phyloP scores from a whole-genome alignment of 2,113 vertebrate species.

The Centropristis striata region DNA sequence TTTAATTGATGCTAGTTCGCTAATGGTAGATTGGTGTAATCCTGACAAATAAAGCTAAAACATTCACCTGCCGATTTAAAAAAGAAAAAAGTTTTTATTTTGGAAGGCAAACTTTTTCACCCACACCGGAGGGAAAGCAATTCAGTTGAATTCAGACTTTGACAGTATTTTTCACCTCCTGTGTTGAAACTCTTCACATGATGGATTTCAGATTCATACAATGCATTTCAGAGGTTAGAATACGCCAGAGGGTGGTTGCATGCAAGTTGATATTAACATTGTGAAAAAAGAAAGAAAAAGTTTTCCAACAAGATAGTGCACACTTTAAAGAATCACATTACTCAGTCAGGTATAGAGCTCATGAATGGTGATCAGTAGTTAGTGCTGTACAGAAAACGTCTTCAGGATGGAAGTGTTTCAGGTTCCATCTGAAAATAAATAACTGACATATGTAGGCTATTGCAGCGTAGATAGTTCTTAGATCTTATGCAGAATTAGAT shows the following conservation, averaged over 20 bases:
- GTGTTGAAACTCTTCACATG: constrained; percentile 46
- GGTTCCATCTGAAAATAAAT: constrained; percentile 36
- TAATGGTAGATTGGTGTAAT: too few relatives aligned
- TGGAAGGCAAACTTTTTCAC: too few relatives aligned
- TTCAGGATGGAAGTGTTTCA: constrained; percentile 15
- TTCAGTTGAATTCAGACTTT: too few relatives aligned
- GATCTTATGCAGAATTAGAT: constrained; percentile 18
- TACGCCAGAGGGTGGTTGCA: constrained; percentile 52
- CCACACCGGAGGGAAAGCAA: too few relatives aligned
- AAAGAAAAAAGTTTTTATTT: too few relatives aligned
- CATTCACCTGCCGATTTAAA: too few relatives aligned
- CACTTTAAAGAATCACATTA: constrained; percentile 64
- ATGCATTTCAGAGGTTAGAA: constrained; percentile 38
- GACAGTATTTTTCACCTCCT: background rate
- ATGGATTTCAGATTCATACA: background rate
- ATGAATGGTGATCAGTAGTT: constrained; percentile 57
- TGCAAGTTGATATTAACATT: constrained; percentile 68
- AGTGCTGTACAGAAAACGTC: constrained; percentile 67
- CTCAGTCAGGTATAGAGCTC: constrained; percentile 54
- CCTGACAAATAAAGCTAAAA: too few relatives aligned
- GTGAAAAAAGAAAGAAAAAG: constrained; percentile 42
- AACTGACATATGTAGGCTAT: background rate
- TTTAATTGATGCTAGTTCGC: too few relatives aligned
- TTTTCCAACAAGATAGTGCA: constrained; percentile 61
- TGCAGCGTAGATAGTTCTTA: background rate